phyloP scores from a whole-genome alignment of 2,888 invertebrate species.

The Hypolimnas misippus region DNA sequence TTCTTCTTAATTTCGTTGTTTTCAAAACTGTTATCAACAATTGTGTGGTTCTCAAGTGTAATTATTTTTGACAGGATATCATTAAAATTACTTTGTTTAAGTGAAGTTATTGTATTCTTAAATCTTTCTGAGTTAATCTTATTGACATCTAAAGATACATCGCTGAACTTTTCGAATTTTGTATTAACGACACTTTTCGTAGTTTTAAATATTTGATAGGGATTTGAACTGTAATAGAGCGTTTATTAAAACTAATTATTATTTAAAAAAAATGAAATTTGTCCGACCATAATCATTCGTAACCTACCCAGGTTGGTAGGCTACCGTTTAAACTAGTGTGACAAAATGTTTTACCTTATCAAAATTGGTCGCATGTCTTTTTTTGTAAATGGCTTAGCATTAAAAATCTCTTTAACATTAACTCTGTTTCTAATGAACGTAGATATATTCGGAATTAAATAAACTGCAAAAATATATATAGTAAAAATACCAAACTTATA shows the following conservation, averaged over 20 bases:
- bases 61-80: neutral
- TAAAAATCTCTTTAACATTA: neutral
- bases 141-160: neutral
- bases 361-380: neutral
- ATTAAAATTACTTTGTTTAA: neutral
- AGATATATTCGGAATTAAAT: conserved; percentile 34
- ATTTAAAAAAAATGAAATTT: too few relatives aligned
- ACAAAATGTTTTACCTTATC: neutral
- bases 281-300: too few relatives aligned
- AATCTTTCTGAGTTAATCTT: neutral
- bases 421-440: neutral
- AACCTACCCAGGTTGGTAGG: too few relatives aligned
- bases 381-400: conserved; percentile 1
- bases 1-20: neutral
- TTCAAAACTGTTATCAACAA: neutral
- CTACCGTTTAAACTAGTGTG: too few relatives aligned
- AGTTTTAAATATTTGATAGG: neutral
- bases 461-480: conserved; percentile 36
- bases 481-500: neutral
- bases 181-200: neutral
- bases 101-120: neutral
- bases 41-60: neutral
- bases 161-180: neutral
- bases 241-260: too few relatives aligned
- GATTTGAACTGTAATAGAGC: neutral